phyloP scores from a whole-genome alignment of 2,797 vertebrate species.

The Lerista edwardsae region DNA sequence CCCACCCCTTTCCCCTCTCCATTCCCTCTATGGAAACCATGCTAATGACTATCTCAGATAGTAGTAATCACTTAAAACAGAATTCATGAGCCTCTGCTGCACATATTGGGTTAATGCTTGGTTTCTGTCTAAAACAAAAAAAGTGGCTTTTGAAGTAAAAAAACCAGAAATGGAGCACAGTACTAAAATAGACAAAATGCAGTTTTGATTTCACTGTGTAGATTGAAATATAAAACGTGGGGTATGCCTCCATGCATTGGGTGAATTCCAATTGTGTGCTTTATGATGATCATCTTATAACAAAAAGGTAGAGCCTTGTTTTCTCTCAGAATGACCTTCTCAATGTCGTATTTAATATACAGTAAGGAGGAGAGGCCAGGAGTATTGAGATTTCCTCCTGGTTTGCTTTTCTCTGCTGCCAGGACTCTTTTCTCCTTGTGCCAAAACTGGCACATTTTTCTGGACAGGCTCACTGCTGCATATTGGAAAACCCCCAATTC shows the following conservation, averaged over 20 bases:
- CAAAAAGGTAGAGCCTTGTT: not conserved
- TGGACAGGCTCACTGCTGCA: not conserved
- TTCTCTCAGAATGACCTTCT: not conserved
- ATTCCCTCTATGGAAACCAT: no score
- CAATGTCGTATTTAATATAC: not conserved
- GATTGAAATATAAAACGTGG: no score
- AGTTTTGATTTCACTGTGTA: not conserved
- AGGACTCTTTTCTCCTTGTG: not conserved
- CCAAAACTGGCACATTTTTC: not conserved
- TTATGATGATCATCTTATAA: no score
- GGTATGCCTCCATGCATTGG: not conserved
- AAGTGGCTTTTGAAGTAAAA: not conserved
- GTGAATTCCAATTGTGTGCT: not conserved
- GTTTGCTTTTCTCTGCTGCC: not conserved
- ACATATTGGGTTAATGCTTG: not conserved
- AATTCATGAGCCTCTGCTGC: not conserved
- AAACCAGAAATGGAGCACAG: not conserved
- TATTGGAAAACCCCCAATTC: not conserved
- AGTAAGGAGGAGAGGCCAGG: not conserved
- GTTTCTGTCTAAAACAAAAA: not conserved
- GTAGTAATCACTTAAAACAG: not conserved
- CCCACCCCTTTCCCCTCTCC: no score
- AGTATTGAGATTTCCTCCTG: not conserved
- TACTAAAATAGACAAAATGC: not conserved
- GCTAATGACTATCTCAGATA: no score